Evolutionary conservation across 1,140 invertebrate genomes (phyloP).

Genomic region (Wiebesia pumilae): DNA sequence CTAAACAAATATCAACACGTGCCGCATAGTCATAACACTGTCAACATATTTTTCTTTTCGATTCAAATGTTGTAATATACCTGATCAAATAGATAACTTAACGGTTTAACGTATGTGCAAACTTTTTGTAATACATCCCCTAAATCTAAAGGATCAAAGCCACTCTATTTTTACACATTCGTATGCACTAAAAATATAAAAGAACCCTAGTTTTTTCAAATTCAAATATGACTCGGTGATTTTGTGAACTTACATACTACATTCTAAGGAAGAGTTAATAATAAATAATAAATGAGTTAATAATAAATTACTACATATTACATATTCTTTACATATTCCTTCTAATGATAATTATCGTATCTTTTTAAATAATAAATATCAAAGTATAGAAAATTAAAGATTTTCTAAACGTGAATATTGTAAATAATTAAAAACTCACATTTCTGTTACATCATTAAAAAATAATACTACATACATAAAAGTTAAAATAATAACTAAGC

Average conservation of each 20-base stretch:
- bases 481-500: too few relatives aligned
- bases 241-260: background rate
- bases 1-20: conserved; percentile 52
- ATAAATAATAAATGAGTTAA: too few relatives aligned
- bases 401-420: too few relatives aligned
- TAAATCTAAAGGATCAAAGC: background rate
- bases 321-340: too few relatives aligned
- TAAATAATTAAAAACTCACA: too few relatives aligned
- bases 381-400: too few relatives aligned
- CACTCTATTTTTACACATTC: background rate
- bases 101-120: conserved; percentile 43
- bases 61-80: conserved; percentile 2
- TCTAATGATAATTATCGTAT: too few relatives aligned
- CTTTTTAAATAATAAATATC: too few relatives aligned
- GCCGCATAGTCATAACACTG: conserved; percentile 7
- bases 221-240: background rate
- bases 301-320: too few relatives aligned
- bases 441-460: too few relatives aligned
- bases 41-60: conserved; percentile 15
- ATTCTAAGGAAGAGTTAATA: too few relatives aligned
- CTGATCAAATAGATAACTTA: conserved; percentile 48
- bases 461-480: too few relatives aligned
- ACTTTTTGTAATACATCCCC: conserved; percentile 3
- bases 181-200: background rate
- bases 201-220: background rate